phyloP scores from a whole-genome alignment of 1,140 invertebrate species.

The Drosophila nannoptera region DNA sequence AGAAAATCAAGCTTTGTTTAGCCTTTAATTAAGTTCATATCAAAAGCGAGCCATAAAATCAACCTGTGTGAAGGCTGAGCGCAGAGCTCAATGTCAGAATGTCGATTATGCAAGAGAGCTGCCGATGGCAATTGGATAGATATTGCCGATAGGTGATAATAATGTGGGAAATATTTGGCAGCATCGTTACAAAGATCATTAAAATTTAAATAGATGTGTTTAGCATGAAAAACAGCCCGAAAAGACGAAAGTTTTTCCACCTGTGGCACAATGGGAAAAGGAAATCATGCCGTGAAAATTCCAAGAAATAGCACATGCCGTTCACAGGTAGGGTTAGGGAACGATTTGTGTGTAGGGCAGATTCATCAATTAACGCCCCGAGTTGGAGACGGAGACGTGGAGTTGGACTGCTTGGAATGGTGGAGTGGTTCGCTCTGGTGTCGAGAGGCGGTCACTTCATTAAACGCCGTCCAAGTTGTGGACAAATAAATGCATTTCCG shows the following conservation, averaged over 20 bases:
- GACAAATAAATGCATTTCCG: conserved; percentile 78
- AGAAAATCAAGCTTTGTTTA: too few relatives aligned
- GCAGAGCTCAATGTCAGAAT: background rate
- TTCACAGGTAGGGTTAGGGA: background rate
- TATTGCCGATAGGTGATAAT: conserved; percentile 64
- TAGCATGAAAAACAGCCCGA: conserved; percentile 53
- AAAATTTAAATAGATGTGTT: conserved; percentile 76
- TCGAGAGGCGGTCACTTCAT: conserved; percentile 54
- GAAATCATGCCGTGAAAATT: conserved; percentile 72
- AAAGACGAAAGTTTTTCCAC: conserved; percentile 14
- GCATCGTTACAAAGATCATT: conserved; percentile 78
- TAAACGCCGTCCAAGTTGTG: conserved; percentile 64
- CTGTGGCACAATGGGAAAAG: conserved; percentile 21
- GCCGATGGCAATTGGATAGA: background rate
- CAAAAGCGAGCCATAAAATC: too few relatives aligned
- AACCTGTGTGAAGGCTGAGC: background rate
- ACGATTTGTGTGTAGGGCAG: conserved; percentile 23
- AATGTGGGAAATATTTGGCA: conserved; percentile 79
- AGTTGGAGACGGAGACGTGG: conserved; percentile 7
- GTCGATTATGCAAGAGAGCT: background rate
- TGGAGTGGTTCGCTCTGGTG: conserved; percentile 15
- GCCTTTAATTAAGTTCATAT: too few relatives aligned
- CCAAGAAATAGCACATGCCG: conserved; percentile 73
- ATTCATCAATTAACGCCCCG: conserved; percentile 74
- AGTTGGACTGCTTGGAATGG: conserved; percentile 10